A percentile compares a stretch with the other conserved stretches of the same genome.
Evolutionary conservation across 2,797 vertebrate species (phyloP).

Genomic region (Lophotriccus pileatus): DNA sequence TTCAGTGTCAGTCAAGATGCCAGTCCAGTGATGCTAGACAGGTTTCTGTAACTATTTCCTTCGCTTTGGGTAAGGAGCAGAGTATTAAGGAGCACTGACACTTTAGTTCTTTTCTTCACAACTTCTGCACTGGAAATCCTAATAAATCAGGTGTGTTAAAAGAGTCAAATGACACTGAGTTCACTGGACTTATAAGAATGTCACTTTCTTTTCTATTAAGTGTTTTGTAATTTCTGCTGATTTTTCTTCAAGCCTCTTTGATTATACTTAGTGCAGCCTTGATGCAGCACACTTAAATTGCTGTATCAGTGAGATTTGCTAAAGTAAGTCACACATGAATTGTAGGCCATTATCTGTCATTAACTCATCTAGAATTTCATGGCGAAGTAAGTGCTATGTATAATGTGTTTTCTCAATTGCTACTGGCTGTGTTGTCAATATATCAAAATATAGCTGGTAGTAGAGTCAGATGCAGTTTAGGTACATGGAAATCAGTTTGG

Average conservation of each 20-base stretch:
- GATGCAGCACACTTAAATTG: background rate
- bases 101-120: background rate
- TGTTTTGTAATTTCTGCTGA: background rate
- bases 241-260: background rate
- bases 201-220: background rate
- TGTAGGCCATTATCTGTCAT: constrained; percentile 30
- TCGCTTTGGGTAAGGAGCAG: background rate
- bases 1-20: background rate
- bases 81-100: background rate
- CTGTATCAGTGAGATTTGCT: constrained; percentile 11
- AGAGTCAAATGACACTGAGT: background rate
- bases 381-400: background rate
- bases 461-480: background rate
- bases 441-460: background rate
- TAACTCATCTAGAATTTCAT: constrained; percentile 39
- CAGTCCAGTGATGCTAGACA: background rate
- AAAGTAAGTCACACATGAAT: constrained; percentile 31
- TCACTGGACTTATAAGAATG: background rate
- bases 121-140: background rate
- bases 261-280: background rate
- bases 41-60: background rate
- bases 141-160: background rate
- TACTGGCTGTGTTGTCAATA: background rate
- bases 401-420: constrained; percentile 24
- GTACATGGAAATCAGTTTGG: background rate